Evolutionary conservation across 2,797 vertebrate species (phyloP), one percentile per base, ranked within the genome.

Genomic region (Holocentrus rufus): DNA sequence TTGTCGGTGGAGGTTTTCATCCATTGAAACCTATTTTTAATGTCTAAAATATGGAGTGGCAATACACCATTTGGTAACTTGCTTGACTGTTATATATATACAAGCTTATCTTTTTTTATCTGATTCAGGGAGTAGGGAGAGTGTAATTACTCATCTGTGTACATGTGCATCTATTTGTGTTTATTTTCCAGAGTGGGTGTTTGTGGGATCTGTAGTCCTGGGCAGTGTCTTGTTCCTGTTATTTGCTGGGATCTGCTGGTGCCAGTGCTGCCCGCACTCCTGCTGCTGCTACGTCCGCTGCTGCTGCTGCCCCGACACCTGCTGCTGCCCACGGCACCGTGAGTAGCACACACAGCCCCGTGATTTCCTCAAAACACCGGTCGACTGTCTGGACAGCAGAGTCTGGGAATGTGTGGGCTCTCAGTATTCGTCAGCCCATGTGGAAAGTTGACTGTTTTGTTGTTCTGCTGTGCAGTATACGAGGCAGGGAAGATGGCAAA

Each of bases 261-360:
- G 98, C 85, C 97, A 99, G 89, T 99, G 98, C 86, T 99, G 98
- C 81, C 97, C 98, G 1, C 96, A 99, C 78, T 98, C 96, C 83
- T 99, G 98, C 90, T 99, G 97, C 89, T 99, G 98, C 87, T 99
- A 99, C 5, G 74, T 99, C 70, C 93, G 96, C 85, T 99, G 97
- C 81, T 98, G 97, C n/a, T 99, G 96, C 91, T 99, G 98, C 76
- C 97, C 97, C 0, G 96, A 98, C 27, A 94, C 96, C 60, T 99
- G 98, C 94, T 99, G 98, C 93, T 99, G 98, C 83, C 97, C 98
- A 0, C 94, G 95, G 82, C 97, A 97, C 10, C 1, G 98, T 99
- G 90, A 97, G 97, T 95, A 18, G 52, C 63, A 39, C 58, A 66
- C 60, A 68, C 46, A 23, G 5, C 14, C 1, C 20, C 2, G 15